Percentiles rank a stretch among this genome's conserved stretches.
These are phyloP conservation scores for Drosophila kanapiae DNA, from an alignment of 1,140 invertebrate genomes.

Conservation along the genomic window DNA sequence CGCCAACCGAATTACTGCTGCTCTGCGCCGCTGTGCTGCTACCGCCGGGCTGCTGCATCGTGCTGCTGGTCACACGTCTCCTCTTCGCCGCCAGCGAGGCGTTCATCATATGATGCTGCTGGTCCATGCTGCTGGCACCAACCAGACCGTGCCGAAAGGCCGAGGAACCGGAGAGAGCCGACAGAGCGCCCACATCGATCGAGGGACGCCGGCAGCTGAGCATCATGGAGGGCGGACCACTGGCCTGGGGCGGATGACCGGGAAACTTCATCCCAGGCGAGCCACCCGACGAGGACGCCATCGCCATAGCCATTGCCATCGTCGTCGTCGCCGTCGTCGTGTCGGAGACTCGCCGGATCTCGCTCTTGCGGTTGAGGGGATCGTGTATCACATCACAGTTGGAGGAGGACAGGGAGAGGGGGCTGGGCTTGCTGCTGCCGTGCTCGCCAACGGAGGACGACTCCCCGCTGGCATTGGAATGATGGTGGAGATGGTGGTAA, in stretches of 20 bases:
- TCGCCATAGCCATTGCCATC: neutral
- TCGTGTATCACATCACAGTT: conserved; percentile 85
- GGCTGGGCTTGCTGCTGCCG: conserved; percentile 47
- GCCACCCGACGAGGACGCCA: neutral
- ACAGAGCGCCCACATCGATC: conserved; percentile 74
- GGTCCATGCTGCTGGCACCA: conserved; percentile 61
- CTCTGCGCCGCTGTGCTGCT: conserved; percentile 2
- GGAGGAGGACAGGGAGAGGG: conserved; percentile 63
- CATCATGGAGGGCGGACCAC: conserved; percentile 55
- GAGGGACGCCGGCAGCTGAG: conserved; percentile 80
- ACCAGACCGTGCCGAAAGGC: conserved; percentile 70
- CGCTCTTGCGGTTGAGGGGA: conserved; percentile 78
- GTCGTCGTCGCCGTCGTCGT: neutral
- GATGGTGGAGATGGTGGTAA: conserved; percentile 79
- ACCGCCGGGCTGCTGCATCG: conserved; percentile 38
- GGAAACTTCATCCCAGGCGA: conserved; percentile 51
- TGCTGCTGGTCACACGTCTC: conserved; percentile 48
- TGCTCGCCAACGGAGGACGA: conserved; percentile 37
- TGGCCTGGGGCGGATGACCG: conserved; percentile 37
- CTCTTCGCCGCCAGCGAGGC: conserved; percentile 69
- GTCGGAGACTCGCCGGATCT: conserved; percentile 79
- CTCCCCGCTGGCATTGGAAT: conserved; percentile 84
- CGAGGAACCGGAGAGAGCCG: conserved; percentile 64
- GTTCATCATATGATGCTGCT: conserved; percentile 66
- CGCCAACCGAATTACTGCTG: conserved; percentile 26